Evolutionary conservation across 2,888 invertebrate species (phyloP), one percentile per base, ranked within the genome.

Genomic region (Drosophila anomelani): DNA sequence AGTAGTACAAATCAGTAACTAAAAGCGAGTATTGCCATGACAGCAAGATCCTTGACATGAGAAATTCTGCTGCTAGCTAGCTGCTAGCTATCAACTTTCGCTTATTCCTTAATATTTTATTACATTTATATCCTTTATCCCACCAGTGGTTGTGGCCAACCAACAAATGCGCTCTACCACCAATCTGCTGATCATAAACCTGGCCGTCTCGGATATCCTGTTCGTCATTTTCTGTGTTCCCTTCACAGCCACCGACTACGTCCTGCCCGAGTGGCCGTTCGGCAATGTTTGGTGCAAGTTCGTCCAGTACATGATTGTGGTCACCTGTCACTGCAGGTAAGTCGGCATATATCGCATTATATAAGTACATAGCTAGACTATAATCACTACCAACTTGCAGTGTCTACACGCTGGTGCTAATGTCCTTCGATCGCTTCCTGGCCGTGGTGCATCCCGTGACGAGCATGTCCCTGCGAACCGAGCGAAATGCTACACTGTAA

Each of bases 151-250:
- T 0, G 95, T 96, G 15, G 96, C 96, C 47, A 97, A 98, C 93
- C 96, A 97, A 82, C 96, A 96, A 89, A 98, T 98, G 98, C 94
- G 98, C 84, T 97, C 97, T 39, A 98, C 98, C 8, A 98, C 98
- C 54, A 98, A 98, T 92, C 94, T 98, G 47, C 94, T 98, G 34
- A 98, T 98, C 83, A 96, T 98, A 73, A 98, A 97, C 91, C 93
- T 98, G 74, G 98, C 98, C 4, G 94, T 97, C 32, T 98, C 98
- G 41, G 98, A 98, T 92, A 93, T 98, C 34, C 94, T 97, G 34
- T 98, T 98, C 92, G 97, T 98, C 46, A 95, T 97, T 59, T 97
- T 98, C 93, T 98, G 98, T 93, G 97, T 98, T 20, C 98, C 98
- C 0, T 98, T 98, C 92, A 98, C 98, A 1, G 98, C 97, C 1